phyloP scores from a whole-genome alignment of 2,113 vertebrate species.

The Dromiciops gliroides region DNA sequence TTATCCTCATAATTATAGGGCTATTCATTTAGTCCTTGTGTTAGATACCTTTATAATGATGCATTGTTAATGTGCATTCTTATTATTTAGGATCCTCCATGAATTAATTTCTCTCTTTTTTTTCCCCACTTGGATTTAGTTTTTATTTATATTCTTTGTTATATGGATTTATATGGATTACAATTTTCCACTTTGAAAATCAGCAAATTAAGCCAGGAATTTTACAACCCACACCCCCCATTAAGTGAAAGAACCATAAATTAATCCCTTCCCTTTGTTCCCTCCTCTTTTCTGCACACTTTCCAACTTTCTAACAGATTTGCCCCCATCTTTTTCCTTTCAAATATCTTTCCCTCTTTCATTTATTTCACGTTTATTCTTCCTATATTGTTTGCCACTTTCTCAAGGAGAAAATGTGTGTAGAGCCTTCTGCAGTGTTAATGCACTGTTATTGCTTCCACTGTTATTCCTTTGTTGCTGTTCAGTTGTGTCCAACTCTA shows the following conservation, averaged over 20 bases:
- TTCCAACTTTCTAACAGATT: neutral
- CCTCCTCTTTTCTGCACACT: neutral
- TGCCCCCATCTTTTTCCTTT: neutral
- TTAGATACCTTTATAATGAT: slow-evolving; percentile 1
- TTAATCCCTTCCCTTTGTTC: slow-evolving; percentile 4
- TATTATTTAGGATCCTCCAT: neutral
- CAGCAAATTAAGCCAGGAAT: neutral
- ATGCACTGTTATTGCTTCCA: neutral
- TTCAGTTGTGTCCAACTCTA: neutral
- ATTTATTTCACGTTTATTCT: neutral
- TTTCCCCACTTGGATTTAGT: neutral
- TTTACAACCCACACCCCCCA: neutral
- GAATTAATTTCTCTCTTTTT: neutral
- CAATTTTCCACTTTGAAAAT: slow-evolving; percentile 1
- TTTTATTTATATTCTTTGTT: slow-evolving; percentile 4
- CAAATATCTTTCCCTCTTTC: neutral
- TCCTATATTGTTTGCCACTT: neutral
- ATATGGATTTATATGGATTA: neutral
- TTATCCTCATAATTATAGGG: slow-evolving; percentile 1
- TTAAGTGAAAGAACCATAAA: neutral
- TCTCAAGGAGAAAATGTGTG: neutral
- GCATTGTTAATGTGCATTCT: neutral
- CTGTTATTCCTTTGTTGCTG: neutral
- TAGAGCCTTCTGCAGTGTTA: neutral
- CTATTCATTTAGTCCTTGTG: slow-evolving; percentile 2